These are phyloP conservation scores for Siniperca obscura DNA, from an alignment of 2,797 vertebrate genomes.

Conservation along the genomic window DNA sequence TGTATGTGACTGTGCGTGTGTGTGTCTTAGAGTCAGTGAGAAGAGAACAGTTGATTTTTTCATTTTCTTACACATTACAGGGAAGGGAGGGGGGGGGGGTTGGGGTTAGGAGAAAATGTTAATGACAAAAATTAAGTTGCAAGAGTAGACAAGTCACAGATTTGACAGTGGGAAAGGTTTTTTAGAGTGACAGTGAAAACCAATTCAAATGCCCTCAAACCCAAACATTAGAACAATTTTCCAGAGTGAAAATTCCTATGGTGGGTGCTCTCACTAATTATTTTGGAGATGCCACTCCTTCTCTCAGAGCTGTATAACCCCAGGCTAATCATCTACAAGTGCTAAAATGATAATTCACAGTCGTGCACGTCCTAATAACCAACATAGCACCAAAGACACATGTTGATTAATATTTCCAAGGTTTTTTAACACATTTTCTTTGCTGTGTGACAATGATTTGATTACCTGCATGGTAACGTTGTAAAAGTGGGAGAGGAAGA, in stretches of 20 bases:
- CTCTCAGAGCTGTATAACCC: constrained; percentile 42
- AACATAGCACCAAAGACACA: constrained; percentile 25
- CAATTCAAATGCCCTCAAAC: constrained; percentile 30
- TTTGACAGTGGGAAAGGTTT: background rate
- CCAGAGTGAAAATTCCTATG: constrained; percentile 16
- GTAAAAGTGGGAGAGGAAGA: background rate
- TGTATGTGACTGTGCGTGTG: constrained; percentile 8
- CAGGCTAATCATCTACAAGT: constrained; percentile 58
- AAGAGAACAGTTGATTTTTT: constrained; percentile 12
- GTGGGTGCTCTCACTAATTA: constrained; percentile 52
- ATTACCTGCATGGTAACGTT: constrained; percentile 17
- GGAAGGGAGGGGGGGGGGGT: too few relatives aligned
- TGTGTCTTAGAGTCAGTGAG: constrained; percentile 25
- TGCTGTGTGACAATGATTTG: constrained; percentile 24
- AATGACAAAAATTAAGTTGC: constrained; percentile 21
- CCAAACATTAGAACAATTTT: constrained; percentile 40
- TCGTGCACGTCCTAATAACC: constrained; percentile 37
- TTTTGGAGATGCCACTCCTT: constrained; percentile 33
- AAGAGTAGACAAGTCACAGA: background rate
- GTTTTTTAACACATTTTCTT: constrained; percentile 27
- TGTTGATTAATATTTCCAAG: constrained; percentile 46
- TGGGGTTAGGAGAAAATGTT: background rate
- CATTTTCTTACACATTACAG: constrained; percentile 20
- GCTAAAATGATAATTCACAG: constrained; percentile 48
- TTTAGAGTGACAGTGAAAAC: constrained; percentile 3